A percentile compares a stretch with the other conserved stretches of the same genome.
phyloP scores from a whole-genome alignment of 2,888 invertebrate genomes.

The Dynastes maya region DNA sequence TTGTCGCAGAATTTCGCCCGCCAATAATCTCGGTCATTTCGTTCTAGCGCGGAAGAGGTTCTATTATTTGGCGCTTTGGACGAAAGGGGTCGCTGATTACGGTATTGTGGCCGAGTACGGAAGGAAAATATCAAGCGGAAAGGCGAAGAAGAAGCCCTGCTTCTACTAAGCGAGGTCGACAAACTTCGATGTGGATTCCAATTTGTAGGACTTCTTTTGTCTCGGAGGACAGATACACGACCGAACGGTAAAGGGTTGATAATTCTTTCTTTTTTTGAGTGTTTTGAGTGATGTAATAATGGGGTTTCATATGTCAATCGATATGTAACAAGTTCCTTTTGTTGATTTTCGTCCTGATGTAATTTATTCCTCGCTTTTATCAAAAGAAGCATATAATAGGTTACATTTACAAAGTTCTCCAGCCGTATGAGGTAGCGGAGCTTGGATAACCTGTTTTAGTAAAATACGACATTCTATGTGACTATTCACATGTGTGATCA shows the following conservation, averaged over 20 bases:
- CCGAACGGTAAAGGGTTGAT: neutral
- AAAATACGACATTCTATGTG: no score
- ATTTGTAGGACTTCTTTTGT: constrained; percentile 39
- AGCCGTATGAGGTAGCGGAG: no score
- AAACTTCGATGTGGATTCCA: constrained; percentile 39
- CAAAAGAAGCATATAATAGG: no score
- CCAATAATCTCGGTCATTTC: constrained; percentile 38
- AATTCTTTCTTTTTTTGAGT: no score
- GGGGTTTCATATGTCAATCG: no score
- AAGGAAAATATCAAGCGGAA: constrained; percentile 24
- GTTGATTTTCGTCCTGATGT: no score
- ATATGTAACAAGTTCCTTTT: no score
- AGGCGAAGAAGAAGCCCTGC: constrained; percentile 29
- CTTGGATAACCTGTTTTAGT: no score
- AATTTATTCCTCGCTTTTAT: no score
- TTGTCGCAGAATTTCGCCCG: constrained; percentile 41
- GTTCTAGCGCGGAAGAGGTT: constrained; percentile 1
- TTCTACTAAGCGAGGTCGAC: constrained; percentile 31
- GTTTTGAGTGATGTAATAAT: no score
- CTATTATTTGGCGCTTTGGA: constrained; percentile 33
- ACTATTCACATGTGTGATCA: no score
- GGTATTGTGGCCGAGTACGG: constrained; percentile 35
- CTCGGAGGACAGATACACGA: neutral
- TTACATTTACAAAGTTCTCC: no score
- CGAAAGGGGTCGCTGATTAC: constrained; percentile 41